These are phyloP conservation scores for Spisula subtruncata DNA, from an alignment of 2,888 invertebrate species.

Conservation along the genomic window DNA sequence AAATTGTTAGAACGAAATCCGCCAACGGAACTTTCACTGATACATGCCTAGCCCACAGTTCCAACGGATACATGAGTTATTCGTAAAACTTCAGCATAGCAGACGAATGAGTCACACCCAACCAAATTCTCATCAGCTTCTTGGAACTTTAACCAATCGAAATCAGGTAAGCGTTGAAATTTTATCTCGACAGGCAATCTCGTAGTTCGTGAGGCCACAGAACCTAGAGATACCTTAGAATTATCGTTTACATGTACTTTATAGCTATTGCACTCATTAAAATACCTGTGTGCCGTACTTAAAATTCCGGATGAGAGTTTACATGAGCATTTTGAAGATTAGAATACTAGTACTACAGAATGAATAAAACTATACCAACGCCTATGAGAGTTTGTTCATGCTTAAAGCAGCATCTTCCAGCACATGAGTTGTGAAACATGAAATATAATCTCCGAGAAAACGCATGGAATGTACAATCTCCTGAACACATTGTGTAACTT, in stretches of 20 bases:
- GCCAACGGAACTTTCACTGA: constrained; percentile 22
- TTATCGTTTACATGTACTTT: constrained; percentile 2
- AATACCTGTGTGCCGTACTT: background rate
- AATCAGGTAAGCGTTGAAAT: constrained; percentile 46
- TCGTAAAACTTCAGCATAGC: constrained; percentile 48
- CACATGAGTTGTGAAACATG: constrained; percentile 13
- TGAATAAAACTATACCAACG: constrained; percentile 12
- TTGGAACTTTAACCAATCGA: constrained; percentile 48
- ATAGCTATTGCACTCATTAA: background rate
- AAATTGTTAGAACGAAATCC: constrained; percentile 23
- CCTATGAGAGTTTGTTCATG: constrained; percentile 6
- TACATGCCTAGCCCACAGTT: constrained; percentile 13
- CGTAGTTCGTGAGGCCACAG: background rate
- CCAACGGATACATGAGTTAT: constrained; percentile 3
- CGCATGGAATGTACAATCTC: constrained; percentile 34
- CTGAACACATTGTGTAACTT: constrained; percentile 32
- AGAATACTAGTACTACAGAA: background rate
- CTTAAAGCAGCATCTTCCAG: background rate
- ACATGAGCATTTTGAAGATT: background rate
- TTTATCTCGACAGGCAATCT: constrained; percentile 42
- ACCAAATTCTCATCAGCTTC: constrained; percentile 39
- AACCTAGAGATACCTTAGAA: background rate
- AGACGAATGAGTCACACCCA: constrained; percentile 53
- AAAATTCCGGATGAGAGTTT: background rate
- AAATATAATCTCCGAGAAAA: constrained; percentile 21